Evolutionary conservation across 2,113 vertebrate species (phyloP).

Genomic region (Podarcis muralis): DNA sequence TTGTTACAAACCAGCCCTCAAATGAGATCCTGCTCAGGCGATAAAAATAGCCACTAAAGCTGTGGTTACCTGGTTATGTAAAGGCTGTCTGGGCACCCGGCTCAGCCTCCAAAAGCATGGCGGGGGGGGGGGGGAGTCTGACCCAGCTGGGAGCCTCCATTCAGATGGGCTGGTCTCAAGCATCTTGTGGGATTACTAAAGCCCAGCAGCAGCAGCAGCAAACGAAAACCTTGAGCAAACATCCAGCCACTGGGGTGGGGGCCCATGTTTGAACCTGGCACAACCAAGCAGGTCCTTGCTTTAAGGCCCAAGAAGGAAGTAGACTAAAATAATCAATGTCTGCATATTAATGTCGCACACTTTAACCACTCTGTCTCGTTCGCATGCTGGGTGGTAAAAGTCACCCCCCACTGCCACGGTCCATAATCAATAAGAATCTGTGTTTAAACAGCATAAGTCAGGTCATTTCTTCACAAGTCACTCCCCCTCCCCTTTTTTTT

Average conservation of each 20-base stretch:
- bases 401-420: not conserved
- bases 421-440: not conserved
- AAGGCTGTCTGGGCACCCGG: slow-evolving; percentile 12
- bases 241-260: not conserved
- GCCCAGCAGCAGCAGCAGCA: not conserved
- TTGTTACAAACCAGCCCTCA: slow-evolving; percentile 22
- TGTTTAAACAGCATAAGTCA: not conserved
- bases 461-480: not conserved
- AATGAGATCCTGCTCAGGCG: slow-evolving; percentile 15
- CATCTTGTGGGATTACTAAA: not conserved
- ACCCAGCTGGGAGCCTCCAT: not conserved
- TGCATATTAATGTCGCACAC: not conserved
- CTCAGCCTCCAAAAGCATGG: not conserved
- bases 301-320: not conserved
- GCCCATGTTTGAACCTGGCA: not conserved
- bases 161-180: not conserved
- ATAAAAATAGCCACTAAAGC: slow-evolving; percentile 42
- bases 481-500: not conserved
- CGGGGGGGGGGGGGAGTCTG: not conserved
- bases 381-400: not conserved
- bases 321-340: not conserved
- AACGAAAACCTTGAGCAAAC: not conserved
- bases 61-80: slow-evolving; percentile 26
- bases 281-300: not conserved
- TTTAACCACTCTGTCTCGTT: not conserved